Base-by-base conservation (phyloP, 2,113 vertebrate species). In the Platichthys flesus region DNA sequence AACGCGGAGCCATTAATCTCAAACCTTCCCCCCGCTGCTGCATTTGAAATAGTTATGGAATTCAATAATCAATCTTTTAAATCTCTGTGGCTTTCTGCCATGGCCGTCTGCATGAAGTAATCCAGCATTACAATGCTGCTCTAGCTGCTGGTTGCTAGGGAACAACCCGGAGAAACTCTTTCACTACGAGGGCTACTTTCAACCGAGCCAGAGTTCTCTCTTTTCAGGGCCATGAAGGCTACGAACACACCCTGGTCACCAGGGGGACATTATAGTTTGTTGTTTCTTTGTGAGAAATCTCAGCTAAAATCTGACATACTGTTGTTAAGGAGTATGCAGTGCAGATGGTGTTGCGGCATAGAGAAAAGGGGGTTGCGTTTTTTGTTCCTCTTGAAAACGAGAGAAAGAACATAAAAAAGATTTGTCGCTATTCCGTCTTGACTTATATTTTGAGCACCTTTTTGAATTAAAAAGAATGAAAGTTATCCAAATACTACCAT, bases 101-200 rank as follows among this genome's bases (percentile, higher is more conserved):
- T 59, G 64, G 71, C 67, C 70, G 71, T 35, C 59, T 80, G 71
- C 65, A 82, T 40, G 40, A 76, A 58, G 79, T 67, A 47, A 81
- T 73, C 80, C 67, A 61, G 82, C 84, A 87, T 86, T 70, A 64
- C 73, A 83, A 81, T 14, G 63, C 71, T 64, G 59, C 70, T 58
- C 69, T 52, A 28, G 78, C 79, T 51, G 55, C 55, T 9, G 70
- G 93, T 94, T 94, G 91, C 93, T 90, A 91, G 87, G 92, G 40
- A 93, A 92, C 93, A 80, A 73, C n/a, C 21, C 54, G 49, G 56
- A 83, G 84, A 88, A 82, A 79, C 80, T 73, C 79, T 83, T 84
- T 60, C 56, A 67, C 47, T 52, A 60, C 3, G 14, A 82, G 51
- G 74, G 66, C 55, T 9, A 64, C 68, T 78, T 85, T 84, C 77